Conservation (phyloP, 2,888 invertebrate species). For the Cryptophagus acutangulus region DNA sequence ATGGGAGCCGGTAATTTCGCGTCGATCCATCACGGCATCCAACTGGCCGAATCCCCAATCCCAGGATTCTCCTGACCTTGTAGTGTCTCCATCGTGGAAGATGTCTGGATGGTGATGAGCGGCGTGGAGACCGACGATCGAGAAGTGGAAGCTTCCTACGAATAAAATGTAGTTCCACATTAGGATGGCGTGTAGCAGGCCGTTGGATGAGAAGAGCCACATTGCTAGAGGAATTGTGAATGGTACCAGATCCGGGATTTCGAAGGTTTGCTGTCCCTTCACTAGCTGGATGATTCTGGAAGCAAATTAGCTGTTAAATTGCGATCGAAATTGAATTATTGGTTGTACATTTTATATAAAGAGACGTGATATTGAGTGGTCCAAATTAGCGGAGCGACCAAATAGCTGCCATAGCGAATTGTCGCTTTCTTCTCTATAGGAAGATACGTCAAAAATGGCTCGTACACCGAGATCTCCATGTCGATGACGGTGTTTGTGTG, state of each 20-base stretch:
- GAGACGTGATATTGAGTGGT: no score
- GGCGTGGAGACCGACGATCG: slow-evolving; percentile 62
- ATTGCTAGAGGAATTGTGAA: slow-evolving; percentile 47
- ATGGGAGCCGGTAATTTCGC: slow-evolving; percentile 61
- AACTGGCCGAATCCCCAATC: slow-evolving; percentile 80
- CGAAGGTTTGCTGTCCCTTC: slow-evolving; percentile 23
- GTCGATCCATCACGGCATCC: slow-evolving; percentile 69
- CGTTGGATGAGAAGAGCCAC: slow-evolving; percentile 42
- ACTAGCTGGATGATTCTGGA: no score
- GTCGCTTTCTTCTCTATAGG: slow-evolving; percentile 55
- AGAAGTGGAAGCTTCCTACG: slow-evolving; percentile 58
- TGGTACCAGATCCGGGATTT: slow-evolving; percentile 43
- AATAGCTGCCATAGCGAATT: slow-evolving; percentile 46
- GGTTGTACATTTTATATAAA: no score
- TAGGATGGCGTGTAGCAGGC: slow-evolving; percentile 42
- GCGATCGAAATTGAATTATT: no score
- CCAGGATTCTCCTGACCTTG: slow-evolving; percentile 17
- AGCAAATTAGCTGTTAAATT: no score
- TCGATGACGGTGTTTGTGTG: slow-evolving; percentile 74
- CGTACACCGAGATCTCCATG: slow-evolving; percentile 62
- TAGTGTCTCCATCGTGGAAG: slow-evolving; percentile 70
- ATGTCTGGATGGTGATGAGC: slow-evolving; percentile 78
- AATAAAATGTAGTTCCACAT: slow-evolving; percentile 61
- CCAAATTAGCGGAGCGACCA: slow-evolving; percentile 41
- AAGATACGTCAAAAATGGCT: slow-evolving; percentile 61